phyloP scores from a whole-genome alignment of 1,140 invertebrate species.

The Danaus plexippus region DNA sequence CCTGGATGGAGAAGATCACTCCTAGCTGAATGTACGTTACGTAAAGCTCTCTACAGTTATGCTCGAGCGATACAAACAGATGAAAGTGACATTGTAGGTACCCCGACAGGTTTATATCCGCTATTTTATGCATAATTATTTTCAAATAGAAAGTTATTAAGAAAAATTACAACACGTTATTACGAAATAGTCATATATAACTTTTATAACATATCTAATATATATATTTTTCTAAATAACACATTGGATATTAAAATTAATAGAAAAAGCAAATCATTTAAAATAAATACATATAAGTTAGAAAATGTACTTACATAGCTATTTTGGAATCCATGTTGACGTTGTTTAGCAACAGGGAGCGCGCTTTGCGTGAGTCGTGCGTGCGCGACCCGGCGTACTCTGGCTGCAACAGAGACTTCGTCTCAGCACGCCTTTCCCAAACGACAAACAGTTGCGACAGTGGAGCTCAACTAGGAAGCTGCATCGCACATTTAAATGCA shows the following conservation, averaged over 20 bases:
- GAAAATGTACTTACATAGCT: slow-evolving; percentile 47
- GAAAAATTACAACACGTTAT: slow-evolving; percentile 27
- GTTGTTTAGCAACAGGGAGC: slow-evolving; percentile 24
- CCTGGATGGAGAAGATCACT: slow-evolving; percentile 10
- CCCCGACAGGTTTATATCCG: slow-evolving; percentile 34
- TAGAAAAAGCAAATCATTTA: no score
- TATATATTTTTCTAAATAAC: no score
- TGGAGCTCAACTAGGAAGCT: slow-evolving; percentile 65
- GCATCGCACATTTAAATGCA: slow-evolving; percentile 67
- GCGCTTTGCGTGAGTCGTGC: slow-evolving; percentile 24
- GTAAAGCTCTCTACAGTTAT: slow-evolving; percentile 29
- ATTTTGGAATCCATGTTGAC: slow-evolving; percentile 47
- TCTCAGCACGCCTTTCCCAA: slow-evolving; percentile 65
- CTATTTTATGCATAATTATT: slow-evolving; percentile 28
- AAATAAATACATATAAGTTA: no score
- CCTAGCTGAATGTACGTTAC: slow-evolving; percentile 27
- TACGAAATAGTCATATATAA: slow-evolving; percentile 25
- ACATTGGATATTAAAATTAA: no score
- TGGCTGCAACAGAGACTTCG: slow-evolving; percentile 63
- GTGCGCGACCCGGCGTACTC: slow-evolving; percentile 36
- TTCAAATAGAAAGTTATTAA: slow-evolving; percentile 48
- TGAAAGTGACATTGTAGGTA: slow-evolving; percentile 42
- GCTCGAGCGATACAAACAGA: slow-evolving; percentile 36
- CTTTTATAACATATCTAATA: slow-evolving; percentile 1
- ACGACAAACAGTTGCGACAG: slow-evolving; percentile 63